Evolutionary conservation across 2,888 invertebrate genomes (phyloP).

Genomic region (Nomada hirtipes): DNA sequence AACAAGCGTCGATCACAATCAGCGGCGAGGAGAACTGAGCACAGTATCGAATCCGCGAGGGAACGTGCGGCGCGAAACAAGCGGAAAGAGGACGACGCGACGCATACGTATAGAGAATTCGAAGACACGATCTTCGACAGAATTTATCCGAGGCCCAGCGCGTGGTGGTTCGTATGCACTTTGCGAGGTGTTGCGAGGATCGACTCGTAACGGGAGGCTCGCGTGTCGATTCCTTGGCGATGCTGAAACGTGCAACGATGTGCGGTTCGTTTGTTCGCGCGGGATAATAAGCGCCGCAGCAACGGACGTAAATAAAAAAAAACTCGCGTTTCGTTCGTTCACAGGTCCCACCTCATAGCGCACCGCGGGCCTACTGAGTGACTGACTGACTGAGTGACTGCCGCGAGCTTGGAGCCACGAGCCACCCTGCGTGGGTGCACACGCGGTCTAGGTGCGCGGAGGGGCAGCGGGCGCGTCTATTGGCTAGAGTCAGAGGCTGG

Average conservation of each 20-base stretch:
- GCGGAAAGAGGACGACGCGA: slow-evolving; percentile 10
- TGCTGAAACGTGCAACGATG: background rate
- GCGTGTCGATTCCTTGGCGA: slow-evolving; percentile 11
- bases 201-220: slow-evolving; percentile 14
- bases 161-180: slow-evolving; percentile 38
- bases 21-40: background rate
- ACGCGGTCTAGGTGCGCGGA: slow-evolving; percentile 73
- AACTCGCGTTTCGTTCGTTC: slow-evolving; percentile 40
- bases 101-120: slow-evolving; percentile 19
- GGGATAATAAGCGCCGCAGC: slow-evolving; percentile 14
- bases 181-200: slow-evolving; percentile 8
- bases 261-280: slow-evolving; percentile 1
- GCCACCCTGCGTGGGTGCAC: slow-evolving; percentile 80
- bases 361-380: slow-evolving; percentile 83
- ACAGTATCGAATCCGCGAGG: background rate
- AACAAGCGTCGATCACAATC: slow-evolving; percentile 42
- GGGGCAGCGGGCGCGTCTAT: slow-evolving; percentile 62
- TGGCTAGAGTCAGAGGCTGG: slow-evolving; percentile 68
- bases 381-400: slow-evolving; percentile 79
- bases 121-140: slow-evolving; percentile 14
- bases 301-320: slow-evolving; percentile 43
- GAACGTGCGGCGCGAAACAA: slow-evolving; percentile 10
- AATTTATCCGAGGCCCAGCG: slow-evolving; percentile 55
- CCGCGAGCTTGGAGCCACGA: slow-evolving; percentile 72
- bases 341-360: slow-evolving; percentile 77